phyloP scores from a whole-genome alignment of 2,888 invertebrate species.

The Sisyra terminalis region DNA sequence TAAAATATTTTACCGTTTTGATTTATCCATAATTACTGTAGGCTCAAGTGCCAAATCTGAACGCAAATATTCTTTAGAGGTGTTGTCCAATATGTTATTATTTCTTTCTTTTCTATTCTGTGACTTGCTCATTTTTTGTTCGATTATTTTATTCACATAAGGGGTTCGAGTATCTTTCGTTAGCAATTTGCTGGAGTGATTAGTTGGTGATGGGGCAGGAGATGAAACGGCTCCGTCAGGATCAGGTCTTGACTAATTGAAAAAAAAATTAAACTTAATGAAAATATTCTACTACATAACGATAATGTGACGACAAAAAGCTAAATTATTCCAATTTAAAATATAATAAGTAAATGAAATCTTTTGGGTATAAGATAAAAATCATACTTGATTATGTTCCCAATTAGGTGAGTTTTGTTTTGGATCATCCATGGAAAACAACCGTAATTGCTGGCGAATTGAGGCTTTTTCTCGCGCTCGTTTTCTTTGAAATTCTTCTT shows the following conservation, averaged over 20 bases:
- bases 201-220: slow-evolving; percentile 33
- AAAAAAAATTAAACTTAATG: too few relatives aligned
- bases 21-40: background rate
- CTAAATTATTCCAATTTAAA: slow-evolving; percentile 10
- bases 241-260: slow-evolving; percentile 39
- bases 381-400: slow-evolving; percentile 20
- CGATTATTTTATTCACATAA: slow-evolving; percentile 8
- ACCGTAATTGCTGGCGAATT: slow-evolving; percentile 56
- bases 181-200: slow-evolving; percentile 10
- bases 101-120: background rate
- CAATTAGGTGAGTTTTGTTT: slow-evolving; percentile 37
- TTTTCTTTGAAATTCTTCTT: slow-evolving; percentile 76
- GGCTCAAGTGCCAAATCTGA: background rate
- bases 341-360: too few relatives aligned
- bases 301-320: background rate
- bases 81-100: slow-evolving; percentile 1
- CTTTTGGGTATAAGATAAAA: too few relatives aligned
- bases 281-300: too few relatives aligned
- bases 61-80: background rate
- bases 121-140: slow-evolving; percentile 9
- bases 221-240: slow-evolving; percentile 56
- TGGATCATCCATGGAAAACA: slow-evolving; percentile 46
- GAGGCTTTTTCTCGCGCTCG: slow-evolving; percentile 60
- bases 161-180: slow-evolving; percentile 7
- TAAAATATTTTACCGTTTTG: slow-evolving; percentile 8